Evolutionary conservation across 2,888 invertebrate species (phyloP), one percentile per base, ranked within the genome.

Genomic region (Hemistola chrysoprasaria): DNA sequence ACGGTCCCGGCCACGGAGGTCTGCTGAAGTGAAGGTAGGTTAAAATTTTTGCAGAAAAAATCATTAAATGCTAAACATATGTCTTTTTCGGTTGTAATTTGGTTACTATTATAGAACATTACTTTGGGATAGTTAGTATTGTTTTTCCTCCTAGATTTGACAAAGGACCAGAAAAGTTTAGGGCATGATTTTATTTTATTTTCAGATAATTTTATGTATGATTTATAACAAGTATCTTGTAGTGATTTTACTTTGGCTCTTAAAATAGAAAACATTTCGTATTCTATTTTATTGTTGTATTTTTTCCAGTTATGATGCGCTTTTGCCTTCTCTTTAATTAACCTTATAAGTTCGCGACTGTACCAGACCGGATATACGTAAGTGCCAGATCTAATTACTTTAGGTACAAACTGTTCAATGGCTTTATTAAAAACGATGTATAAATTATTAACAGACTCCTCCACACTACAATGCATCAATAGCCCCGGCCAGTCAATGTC

Each of bases 271-370:
- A 26, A 26, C 26, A 7, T 2, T 2, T 26, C 5, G 6, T 26
- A 26, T 26, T 26, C 26, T 11, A 11, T n/a, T 26, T 26, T 26
- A 26, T 26, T 26, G 7, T 26, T 11, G 11, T 11, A 26, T 26
- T 11, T 26, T 26, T 26, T 26, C 26, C 11, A 26, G 8, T 26
- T 26, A 3, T 2, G 2, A 26, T 26, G 26, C 1, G 26, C 26
- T 11, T 26, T 26, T 7, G 26, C 26, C 7, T 11, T 26, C 11
- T 26, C 26, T 26, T 26, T 26, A 11, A 26, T 26, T 11, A 11
- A 5, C 6, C 3, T 26, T 11, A 26, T 26, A 2, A 26, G 8
- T 6, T 26, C 26, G 5, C 11, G 4, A 26, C 11, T 26, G 8
- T 26, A 26, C 26, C 26, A 26, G 1, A 26, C 26, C 6, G 26